Base-by-base conservation (phyloP, 2,888 invertebrate genomes). In the Tinea semifulvella region DNA sequence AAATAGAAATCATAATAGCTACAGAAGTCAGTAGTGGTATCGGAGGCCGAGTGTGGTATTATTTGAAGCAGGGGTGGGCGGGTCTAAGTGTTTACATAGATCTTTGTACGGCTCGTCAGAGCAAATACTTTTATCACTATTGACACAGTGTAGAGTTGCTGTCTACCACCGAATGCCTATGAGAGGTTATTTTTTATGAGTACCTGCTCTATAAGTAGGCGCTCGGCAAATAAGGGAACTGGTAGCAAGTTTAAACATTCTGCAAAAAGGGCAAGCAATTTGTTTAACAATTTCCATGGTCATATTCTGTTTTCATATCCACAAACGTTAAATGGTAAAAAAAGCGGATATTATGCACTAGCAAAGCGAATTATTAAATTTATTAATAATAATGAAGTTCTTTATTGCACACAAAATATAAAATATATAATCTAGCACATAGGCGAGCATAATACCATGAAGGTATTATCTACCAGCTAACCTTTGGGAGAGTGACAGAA, bases 41-140 rank as follows among this genome's bases (percentile, higher is more conserved):
- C 46, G 35, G 25, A 26, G 28, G 20, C 40, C n/a, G 46, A 46
- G 5, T 28, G 40, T 42, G 42, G 31, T 40, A 40, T 22, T 17
- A 20, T 40, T 46, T 28, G 28, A 16, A 42, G 42, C 47, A 18
- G 22, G 19, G 56, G 72, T 75, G 64, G 77, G 74, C 69, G 74
- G 66, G 53, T 53, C 56, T 49, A 51, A 73, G 68, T 76, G 68
- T 77, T 77, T 74, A 57, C 72, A 55, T 54, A 62, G 69, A 70
- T 73, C 75, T 74, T 75, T 76, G 73, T 76, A 69, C 62, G 65
- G 61, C 65, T 69, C 63, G 59, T 65, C 64, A 64, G 59, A 61
- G 65, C 65, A 79, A 79, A 77, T 69, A 79, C 76, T 75, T 77
- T 76, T 74, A 76, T 72, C 73, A 60, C 58, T 76, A 67, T 79